These are phyloP conservation scores for Ciconia maguari DNA, from an alignment of 2,113 vertebrate species.

Conservation along the genomic window DNA sequence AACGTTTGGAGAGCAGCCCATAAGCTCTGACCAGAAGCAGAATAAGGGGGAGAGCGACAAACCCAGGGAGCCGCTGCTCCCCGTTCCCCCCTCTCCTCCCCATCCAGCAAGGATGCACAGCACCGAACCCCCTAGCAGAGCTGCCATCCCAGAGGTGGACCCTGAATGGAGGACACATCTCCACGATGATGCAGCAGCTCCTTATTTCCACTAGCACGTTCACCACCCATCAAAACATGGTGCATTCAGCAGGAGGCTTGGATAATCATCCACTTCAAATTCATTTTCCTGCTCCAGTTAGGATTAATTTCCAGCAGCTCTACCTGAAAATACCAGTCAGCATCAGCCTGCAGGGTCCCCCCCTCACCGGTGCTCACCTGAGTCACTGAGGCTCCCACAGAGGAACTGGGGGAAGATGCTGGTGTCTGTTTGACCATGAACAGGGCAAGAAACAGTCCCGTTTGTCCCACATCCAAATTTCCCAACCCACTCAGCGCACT, in stretches of 20 bases:
- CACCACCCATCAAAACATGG: neutral
- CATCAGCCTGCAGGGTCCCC: neutral
- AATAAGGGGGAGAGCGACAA: neutral
- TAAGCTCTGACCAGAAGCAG: neutral
- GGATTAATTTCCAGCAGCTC: neutral
- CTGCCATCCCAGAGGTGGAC: neutral
- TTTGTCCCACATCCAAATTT: neutral
- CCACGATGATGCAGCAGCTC: neutral
- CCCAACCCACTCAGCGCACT: rapidly evolving
- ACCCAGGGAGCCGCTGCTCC: neutral
- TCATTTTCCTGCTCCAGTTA: neutral
- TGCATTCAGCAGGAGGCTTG: rapidly evolving
- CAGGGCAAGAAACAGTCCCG: neutral
- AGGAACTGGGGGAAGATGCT: neutral
- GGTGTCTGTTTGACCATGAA: neutral
- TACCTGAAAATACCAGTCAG: neutral
- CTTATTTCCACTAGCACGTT: neutral
- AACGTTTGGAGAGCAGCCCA: neutral
- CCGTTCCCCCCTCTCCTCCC: rapidly evolving
- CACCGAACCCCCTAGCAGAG: neutral
- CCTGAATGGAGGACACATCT: neutral
- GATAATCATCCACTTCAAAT: neutral
- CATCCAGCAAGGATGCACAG: neutral
- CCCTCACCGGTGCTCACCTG: neutral
- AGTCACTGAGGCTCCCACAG: neutral